Base-by-base conservation (phyloP, 2,797 vertebrate genomes). In the Typhlichthys eigenmanni region DNA sequence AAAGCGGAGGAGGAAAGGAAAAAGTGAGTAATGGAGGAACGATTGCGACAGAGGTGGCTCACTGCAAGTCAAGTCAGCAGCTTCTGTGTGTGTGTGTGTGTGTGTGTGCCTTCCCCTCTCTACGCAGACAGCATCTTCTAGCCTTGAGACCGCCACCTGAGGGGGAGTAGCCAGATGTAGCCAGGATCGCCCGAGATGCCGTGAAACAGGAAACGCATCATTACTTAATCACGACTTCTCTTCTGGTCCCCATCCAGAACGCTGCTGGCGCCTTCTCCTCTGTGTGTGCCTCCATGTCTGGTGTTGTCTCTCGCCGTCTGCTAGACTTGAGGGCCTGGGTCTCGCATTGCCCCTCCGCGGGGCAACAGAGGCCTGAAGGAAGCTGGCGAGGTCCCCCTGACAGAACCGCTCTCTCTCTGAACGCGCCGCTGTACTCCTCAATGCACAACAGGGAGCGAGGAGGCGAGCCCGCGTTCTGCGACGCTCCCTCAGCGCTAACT, bases 211-310 rank as follows among this genome's bases (percentile, higher is more conserved):
- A 62, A 62, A 66, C 54, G 50, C 69, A 69, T 81, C 69, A 69
- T 80, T 75, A 78, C 71, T 70, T 75, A 82, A 84, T 75, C 76
- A 79, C 58, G 19, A 58, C 74, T 62, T 78, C 76, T 69, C 46
- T 1, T 12, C 13, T 72, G 47, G 49, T 63, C 69, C 56, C 68
- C 57, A 69, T 70, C 74, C 79, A 70, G 47, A 75, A 54, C 47
- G 71, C 82, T 67, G 64, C 76, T 57, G 78, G 66, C 55, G 58
- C 55, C 14, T 54, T 46, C 19, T 13, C 53, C 11, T 11, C 13
- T 13, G 12, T 24, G 2, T 5, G 13, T 12, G 3, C 29, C 54
- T 38, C 13, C 54, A 13, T 38, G n/a, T 6, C 54, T 34, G 24
- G n/a, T 4, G 14, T 62, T 43, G 57, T 72, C 62, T 17, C 66